Evolutionary conservation across 2,113 vertebrate species (phyloP), one percentile per base, ranked within the genome.

Genomic region (Brachyhypopomus occidentalis): DNA sequence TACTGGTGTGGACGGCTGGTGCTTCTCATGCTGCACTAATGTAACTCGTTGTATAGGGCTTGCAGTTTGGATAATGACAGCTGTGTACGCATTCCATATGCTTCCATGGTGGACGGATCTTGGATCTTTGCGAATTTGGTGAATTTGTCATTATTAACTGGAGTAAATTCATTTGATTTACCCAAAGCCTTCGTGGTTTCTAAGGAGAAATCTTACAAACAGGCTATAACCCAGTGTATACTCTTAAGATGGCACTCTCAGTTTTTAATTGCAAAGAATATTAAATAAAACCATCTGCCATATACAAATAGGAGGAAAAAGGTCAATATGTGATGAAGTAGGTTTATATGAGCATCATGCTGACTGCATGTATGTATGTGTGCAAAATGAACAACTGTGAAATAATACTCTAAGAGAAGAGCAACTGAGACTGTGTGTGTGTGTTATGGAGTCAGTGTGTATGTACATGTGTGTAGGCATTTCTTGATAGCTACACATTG

Each of bases 11-110:
- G 77, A 88, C 87, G 77, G 63, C 70, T 78, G 8, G 71, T 69
- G 86, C 85, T 86, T 84, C 83, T 77, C 83, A 86, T 77, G 87
- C 89, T 88, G 87, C 87, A 86, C 82, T 69, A 81, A 52, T 52
- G 45, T 45, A 45, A 45, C 41, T 11, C 41, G 9, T 45, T 79
- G 78, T 41, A 87, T 88, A 91, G 66, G 67, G 79, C 60, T 73
- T 73, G 83, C 84, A 88, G 48, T 80, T 66, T 72, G 77, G 60
- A 87, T 30, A 36, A 56, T 58, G 38, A 30, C 60, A 76, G 76
- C 34, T 76, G 69, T 30, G 11, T 9, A 62, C 25, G 66, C 30
- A 22, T 52, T 72, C 23, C 38, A 14, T 72, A 11, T 30, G 25
- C 52, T 45, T 22, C 22, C 58, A 14, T 38, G 67, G 56, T 41